Conservation (phyloP, 2,888 invertebrate species). For the Muscina levida region DNA sequence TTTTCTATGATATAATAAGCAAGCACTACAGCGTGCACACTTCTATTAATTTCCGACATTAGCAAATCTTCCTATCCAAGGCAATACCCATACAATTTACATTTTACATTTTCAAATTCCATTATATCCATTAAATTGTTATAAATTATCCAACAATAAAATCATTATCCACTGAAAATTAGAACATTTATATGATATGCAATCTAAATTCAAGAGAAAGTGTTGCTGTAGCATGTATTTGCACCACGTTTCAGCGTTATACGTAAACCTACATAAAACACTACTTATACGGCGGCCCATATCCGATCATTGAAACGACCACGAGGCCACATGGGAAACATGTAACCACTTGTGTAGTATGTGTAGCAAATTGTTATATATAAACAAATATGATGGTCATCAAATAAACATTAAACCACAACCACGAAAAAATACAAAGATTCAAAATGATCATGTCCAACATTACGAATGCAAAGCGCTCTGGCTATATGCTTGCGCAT, state of each 20-base stretch:
- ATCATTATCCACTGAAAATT: not conserved
- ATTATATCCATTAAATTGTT: too few relatives aligned
- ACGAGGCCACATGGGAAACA: not conserved
- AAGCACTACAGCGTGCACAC: too few relatives aligned
- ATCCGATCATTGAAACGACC: not conserved
- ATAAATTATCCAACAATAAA: conserved; percentile 1
- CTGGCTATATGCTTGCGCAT: too few relatives aligned
- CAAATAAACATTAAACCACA: conserved; percentile 40
- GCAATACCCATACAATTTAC: too few relatives aligned
- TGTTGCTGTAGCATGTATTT: conserved; percentile 1
- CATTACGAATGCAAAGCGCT: not conserved
- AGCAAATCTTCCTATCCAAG: too few relatives aligned
- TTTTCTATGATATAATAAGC: too few relatives aligned
- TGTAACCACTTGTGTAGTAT: not conserved
- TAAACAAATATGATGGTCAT: conserved; percentile 39
- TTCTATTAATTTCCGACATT: too few relatives aligned
- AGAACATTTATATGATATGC: too few relatives aligned
- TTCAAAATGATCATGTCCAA: not conserved
- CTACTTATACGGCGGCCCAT: conserved; percentile 1
- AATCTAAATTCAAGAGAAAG: conserved; percentile 24
- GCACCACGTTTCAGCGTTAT: not conserved
- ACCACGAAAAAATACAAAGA: not conserved
- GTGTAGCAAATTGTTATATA: too few relatives aligned
- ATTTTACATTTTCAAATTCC: too few relatives aligned
- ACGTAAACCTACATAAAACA: conserved; percentile 23